Base-by-base conservation (phyloP, 2,113 vertebrate genomes). In the Octodon degus region DNA sequence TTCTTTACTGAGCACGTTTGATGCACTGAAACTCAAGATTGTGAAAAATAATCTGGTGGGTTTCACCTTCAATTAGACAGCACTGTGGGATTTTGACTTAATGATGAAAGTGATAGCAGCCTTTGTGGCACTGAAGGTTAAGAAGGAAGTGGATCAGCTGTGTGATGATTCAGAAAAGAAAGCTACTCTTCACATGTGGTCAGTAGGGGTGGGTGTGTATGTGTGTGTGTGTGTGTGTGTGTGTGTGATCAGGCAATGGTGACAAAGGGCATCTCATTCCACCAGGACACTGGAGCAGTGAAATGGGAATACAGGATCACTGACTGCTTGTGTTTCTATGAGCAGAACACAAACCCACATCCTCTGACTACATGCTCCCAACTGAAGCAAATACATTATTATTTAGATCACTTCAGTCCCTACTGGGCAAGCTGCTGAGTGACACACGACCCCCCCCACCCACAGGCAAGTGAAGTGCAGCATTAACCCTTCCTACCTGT, bases 51-150 rank as follows among this genome's bases (percentile, higher is more conserved):
- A 91, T 87, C 88, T 11, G 89, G 84, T 82, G 94, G 97, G 89
- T 90, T 84, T 86, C 96, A 98, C 98, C 97, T 97, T 93, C 90
- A 76, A 88, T 96, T 90, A 68, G 32, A 96, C 97, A 96, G 96
- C 96, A 91, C 97, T 83, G 63, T 90, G 96, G 95, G 97, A 94
- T 60, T 97, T 97, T 91, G 80, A 88, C 58, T 63, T 30, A 86
- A 92, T 10, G 96, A 95, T 93, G 97, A 93, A 84, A 93, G 74
- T 86, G 11, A 92, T 83, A 95, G 95, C 95, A 1, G 96, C 95
- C 95, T 94, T 84, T 63, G 91, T 97, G 90, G 93, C 97, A 90
- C 96, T 86, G 94, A 95, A 94, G 97, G 83, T 83, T 82, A 94
- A 97, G 37, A 97, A 95, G 95, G 93, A 55, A 74, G 91, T 7